Conservation (phyloP, 1,140 invertebrate species). For the Drosophila simulans region DNA sequence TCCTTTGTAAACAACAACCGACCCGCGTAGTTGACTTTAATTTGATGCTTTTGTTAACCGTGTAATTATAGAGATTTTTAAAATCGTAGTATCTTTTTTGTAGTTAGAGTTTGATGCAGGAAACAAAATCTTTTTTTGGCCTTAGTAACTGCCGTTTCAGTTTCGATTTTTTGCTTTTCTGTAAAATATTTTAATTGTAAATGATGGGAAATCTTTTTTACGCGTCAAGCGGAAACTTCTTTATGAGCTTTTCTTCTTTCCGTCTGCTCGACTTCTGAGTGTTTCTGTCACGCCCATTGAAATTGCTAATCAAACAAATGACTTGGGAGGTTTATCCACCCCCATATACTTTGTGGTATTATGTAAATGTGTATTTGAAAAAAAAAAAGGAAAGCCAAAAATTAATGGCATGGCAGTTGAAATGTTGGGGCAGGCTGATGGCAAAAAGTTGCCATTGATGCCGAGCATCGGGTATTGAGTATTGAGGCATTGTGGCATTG, state of each 20-base stretch:
- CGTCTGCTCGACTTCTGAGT: constrained; percentile 17
- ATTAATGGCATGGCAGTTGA: constrained; percentile 69
- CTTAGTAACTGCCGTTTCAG: constrained; percentile 32
- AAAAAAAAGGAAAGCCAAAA: constrained; percentile 38
- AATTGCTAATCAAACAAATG: constrained; percentile 54
- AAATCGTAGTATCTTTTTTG: constrained; percentile 42
- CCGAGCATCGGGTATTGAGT: constrained; percentile 7
- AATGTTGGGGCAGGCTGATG: constrained; percentile 26
- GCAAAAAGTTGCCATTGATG: constrained; percentile 16
- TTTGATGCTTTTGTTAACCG: constrained; percentile 38
- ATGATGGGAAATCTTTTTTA: constrained; percentile 1
- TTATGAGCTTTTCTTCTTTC: constrained; percentile 31
- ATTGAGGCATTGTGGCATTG: constrained; percentile 57
- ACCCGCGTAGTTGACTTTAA: constrained; percentile 50
- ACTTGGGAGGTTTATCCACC: constrained; percentile 11
- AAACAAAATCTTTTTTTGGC: constrained; percentile 48
- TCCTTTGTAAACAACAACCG: constrained; percentile 34
- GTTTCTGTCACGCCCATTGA: constrained; percentile 33
- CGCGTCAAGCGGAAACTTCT: constrained; percentile 10
- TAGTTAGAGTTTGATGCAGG: constrained; percentile 41
- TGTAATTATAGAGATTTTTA: constrained; percentile 20
- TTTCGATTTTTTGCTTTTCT: constrained; percentile 11
- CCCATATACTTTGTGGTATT: constrained; percentile 20
- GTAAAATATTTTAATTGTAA: constrained; percentile 10
- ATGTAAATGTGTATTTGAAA: constrained; percentile 34